Conservation (phyloP, 2,888 invertebrate genomes). For the Ennomos fuscantarius region DNA sequence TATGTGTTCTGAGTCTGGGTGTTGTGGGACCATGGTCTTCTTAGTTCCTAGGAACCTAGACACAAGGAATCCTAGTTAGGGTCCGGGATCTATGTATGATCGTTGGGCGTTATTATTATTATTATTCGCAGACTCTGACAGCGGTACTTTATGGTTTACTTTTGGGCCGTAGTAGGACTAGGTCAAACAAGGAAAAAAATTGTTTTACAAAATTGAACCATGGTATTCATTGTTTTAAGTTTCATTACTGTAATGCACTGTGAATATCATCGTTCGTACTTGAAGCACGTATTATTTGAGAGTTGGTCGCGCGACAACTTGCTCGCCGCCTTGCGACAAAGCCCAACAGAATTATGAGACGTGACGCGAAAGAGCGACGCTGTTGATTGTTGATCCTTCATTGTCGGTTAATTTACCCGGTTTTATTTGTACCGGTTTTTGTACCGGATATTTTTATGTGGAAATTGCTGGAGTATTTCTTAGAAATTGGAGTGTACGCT, state of each 20-base stretch:
- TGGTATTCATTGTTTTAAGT: neutral
- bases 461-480: slow-evolving; percentile 7
- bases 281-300: slow-evolving; percentile 52
- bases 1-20: too few relatives aligned
- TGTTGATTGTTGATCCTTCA: slow-evolving; percentile 38
- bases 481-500: neutral
- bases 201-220: too few relatives aligned
- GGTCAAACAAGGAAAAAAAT: too few relatives aligned
- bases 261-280: slow-evolving; percentile 24
- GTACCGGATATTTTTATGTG: slow-evolving; percentile 4
- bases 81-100: too few relatives aligned
- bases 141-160: too few relatives aligned
- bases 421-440: slow-evolving; percentile 18
- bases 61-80: too few relatives aligned
- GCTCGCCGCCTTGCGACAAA: slow-evolving; percentile 47
- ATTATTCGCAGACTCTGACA: too few relatives aligned
- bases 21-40: too few relatives aligned
- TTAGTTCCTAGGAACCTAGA: too few relatives aligned
- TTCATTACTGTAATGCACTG: slow-evolving; percentile 1
- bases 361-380: slow-evolving; percentile 42
- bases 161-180: too few relatives aligned
- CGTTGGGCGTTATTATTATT: too few relatives aligned
- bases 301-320: slow-evolving; percentile 52
- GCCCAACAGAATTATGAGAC: slow-evolving; percentile 51
- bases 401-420: slow-evolving; percentile 21